phyloP scores from a whole-genome alignment of 2,113 vertebrate genomes.

The Syrrhaptes paradoxus region DNA sequence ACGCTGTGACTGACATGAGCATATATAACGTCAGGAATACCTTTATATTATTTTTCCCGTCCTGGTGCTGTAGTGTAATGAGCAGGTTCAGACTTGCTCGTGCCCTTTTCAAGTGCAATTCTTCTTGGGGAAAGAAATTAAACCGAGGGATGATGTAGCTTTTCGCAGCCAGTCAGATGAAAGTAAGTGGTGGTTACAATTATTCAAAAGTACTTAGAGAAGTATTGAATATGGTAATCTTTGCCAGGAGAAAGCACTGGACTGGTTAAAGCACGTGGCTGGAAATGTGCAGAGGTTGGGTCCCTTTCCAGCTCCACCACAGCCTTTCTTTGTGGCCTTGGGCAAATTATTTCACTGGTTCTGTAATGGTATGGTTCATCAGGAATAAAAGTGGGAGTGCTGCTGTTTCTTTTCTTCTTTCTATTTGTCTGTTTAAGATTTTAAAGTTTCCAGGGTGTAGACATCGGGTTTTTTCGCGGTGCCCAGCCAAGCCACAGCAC shows the following conservation, averaged over 20 bases:
- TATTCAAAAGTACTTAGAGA: conserved; percentile 55
- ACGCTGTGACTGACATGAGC: conserved; percentile 12
- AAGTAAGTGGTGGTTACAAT: conserved; percentile 66
- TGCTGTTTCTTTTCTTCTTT: not conserved
- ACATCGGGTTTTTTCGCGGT: not conserved
- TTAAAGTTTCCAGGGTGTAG: not conserved
- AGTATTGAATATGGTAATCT: conserved; percentile 59
- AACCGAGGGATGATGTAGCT: conserved; percentile 54
- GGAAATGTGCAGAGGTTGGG: conserved; percentile 47
- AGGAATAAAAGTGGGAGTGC: not conserved
- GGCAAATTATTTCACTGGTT: conserved; percentile 51
- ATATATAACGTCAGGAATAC: conserved; percentile 23
- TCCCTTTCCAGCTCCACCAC: conserved; percentile 27
- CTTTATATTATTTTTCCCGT: conserved; percentile 2
- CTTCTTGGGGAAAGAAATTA: conserved; percentile 55
- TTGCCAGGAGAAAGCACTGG: conserved; percentile 16
- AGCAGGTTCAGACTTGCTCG: conserved; percentile 53
- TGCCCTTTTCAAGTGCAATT: conserved; percentile 54
- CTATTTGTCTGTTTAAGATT: not conserved
- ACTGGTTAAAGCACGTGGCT: conserved; percentile 52
- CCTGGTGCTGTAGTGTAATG: conserved; percentile 23
- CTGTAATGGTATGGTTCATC: not conserved
- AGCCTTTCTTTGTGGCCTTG: conserved; percentile 53
- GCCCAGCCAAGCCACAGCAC: not conserved
- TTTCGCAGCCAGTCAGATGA: conserved; percentile 57